A percentile compares a stretch with the other conserved stretches of the same genome.
Conservation (phyloP, 2,113 vertebrate genomes). For the Oryctolagus cuniculus region mOryCun1.1 NC_091439.1:131765501-131766000, state of each 20-base stretch:
- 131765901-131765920: background rate
- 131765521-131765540: too few relatives aligned
- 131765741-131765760: background rate
- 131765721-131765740: background rate
- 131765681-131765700: too few relatives aligned
- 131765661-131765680: too few relatives aligned
- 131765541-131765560: too few relatives aligned
- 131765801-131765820: background rate
- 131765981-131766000: background rate
- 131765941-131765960: background rate
- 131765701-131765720: too few relatives aligned
- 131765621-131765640: too few relatives aligned
- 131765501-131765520: too few relatives aligned
- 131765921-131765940: background rate
- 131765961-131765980: background rate
- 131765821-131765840: background rate
- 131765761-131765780: background rate
- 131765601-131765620: too few relatives aligned
- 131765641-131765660: too few relatives aligned
- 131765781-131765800: background rate
- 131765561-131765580: too few relatives aligned
- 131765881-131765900: background rate
- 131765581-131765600: too few relatives aligned
- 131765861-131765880: background rate
- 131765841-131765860: background rate